Evolutionary conservation across 2,797 vertebrate genomes (phyloP), one percentile per base, ranked within the genome.

Genomic region (Scleropages formosus): DNA sequence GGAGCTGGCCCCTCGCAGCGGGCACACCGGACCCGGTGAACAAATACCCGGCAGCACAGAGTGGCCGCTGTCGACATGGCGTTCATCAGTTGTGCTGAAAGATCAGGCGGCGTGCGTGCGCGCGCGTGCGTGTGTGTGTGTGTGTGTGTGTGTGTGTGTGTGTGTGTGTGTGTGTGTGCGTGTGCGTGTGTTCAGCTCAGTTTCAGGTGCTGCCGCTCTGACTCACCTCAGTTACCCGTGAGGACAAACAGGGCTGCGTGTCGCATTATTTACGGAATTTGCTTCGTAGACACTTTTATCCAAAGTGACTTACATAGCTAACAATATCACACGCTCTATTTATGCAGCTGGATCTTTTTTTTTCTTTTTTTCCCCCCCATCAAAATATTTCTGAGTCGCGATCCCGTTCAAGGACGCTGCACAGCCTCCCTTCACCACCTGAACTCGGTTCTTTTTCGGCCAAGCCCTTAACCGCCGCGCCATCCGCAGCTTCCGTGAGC

Each of bases 141-240:
- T 2, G 4, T 68, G 49, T 0, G 31, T 16, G 18, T n/a, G 4
- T 39, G 31, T 56, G 53, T 56, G 53, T 56, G 53, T 56, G 53
- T 56, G 9, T n/a, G n/a, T n/a, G n/a, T n/a, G n/a, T n/a, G n/a
- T n/a, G n/a, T n/a, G n/a, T n/a, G n/a, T n/a, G n/a, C n/a, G n/a
- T n/a, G n/a, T n/a, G n/a, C n/a, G n/a, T n/a, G 78, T 85, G 80
- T 87, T 16, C 4, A 59, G 56, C 70, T 27, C 31, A 12, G 53
- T 24, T 13, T 31, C 24, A 20, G 69, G 16, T 26, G 6, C 11
- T 16, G 56, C 24, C 0, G 24, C 53, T 31, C 26, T 59, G 69
- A 72, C 22, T 46, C 24, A 27, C 26, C 59, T 24, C n/a, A 56
- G 1, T 72, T 72, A 59, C 72, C 53, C 60, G 47, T 59, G 20